Percentiles rank a stretch among this genome's conserved stretches.
Evolutionary conservation across 2,113 vertebrate genomes (phyloP).

Genomic region (Machaerirhynchus nigripectus): DNA sequence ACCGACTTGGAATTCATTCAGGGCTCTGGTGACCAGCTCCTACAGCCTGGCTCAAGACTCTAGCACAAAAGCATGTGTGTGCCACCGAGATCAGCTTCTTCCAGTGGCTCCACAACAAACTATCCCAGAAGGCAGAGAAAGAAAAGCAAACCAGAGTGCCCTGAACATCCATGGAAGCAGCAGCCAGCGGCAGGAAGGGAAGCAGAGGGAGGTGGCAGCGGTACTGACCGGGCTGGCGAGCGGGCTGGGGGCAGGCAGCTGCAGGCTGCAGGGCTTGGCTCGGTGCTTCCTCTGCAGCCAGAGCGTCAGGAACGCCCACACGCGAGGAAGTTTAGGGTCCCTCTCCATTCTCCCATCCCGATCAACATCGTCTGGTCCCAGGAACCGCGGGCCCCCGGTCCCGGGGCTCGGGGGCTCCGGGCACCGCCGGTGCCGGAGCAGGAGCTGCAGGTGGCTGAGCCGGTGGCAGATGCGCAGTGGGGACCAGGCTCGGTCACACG

Average conservation of each 20-base stretch:
- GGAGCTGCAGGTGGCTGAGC: constrained; percentile 9
- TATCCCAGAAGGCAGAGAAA: background rate
- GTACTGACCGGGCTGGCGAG: constrained; percentile 72
- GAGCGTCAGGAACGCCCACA: constrained; percentile 68
- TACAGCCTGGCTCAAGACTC: background rate
- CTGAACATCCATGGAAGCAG: background rate
- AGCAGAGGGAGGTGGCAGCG: background rate
- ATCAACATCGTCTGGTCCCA: background rate
- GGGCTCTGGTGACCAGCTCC: background rate
- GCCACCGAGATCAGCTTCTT: background rate
- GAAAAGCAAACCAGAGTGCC: background rate
- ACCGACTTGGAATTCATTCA: background rate
- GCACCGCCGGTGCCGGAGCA: background rate
- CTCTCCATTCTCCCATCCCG: constrained; percentile 72
- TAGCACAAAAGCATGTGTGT: background rate
- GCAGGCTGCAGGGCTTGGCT: constrained; percentile 62
- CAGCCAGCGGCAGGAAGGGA: accelerated
- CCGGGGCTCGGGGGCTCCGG: background rate
- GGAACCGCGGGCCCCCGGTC: background rate
- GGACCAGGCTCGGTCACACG: accelerated
- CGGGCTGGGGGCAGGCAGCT: constrained; percentile 53
- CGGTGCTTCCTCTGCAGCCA: constrained; percentile 76
- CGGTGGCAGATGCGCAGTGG: background rate
- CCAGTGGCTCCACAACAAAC: accelerated
- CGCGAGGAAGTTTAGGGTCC: constrained; percentile 69